Evolutionary conservation across 2,797 vertebrate genomes (phyloP).

Genomic region (Pterois miles): DNA sequence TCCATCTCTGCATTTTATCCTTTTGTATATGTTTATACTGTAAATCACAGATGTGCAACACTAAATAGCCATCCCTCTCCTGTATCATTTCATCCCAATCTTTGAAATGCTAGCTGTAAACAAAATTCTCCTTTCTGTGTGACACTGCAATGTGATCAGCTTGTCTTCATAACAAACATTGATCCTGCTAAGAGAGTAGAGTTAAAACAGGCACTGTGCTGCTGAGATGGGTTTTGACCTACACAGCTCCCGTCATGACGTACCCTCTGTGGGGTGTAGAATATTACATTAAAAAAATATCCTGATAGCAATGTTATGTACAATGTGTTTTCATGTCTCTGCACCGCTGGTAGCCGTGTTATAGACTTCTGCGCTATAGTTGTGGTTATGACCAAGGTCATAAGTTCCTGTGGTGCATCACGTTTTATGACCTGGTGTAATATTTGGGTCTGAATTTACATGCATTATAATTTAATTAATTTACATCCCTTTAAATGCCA

Average conservation of each 20-base stretch:
- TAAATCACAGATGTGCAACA: background rate
- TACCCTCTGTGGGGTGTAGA: slow-evolving; percentile 17
- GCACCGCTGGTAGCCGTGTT: slow-evolving; percentile 3
- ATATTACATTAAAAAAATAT: slow-evolving; percentile 26
- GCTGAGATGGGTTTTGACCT: slow-evolving; percentile 44
- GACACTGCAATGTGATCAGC: slow-evolving; percentile 22
- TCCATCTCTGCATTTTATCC: background rate
- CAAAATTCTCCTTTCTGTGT: background rate
- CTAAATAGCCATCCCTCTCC: background rate
- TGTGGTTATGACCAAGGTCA: slow-evolving; percentile 34
- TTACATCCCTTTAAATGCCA: no score
- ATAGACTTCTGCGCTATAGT: background rate
- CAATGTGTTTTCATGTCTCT: slow-evolving; percentile 2
- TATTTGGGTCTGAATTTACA: slow-evolving; percentile 7
- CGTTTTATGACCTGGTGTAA: slow-evolving; percentile 14
- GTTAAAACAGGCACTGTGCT: slow-evolving; percentile 8
- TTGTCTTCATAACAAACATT: slow-evolving; percentile 43
- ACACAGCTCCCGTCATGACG: slow-evolving; percentile 38
- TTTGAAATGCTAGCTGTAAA: slow-evolving; percentile 12
- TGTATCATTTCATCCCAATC: background rate
- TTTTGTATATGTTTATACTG: background rate
- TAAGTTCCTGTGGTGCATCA: slow-evolving; percentile 4
- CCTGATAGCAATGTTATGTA: background rate
- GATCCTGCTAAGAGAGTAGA: slow-evolving; percentile 11
- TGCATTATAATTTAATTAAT: no score